Base-by-base conservation (phyloP, 2,797 vertebrate genomes). In the Siniperca scherzeri region DNA sequence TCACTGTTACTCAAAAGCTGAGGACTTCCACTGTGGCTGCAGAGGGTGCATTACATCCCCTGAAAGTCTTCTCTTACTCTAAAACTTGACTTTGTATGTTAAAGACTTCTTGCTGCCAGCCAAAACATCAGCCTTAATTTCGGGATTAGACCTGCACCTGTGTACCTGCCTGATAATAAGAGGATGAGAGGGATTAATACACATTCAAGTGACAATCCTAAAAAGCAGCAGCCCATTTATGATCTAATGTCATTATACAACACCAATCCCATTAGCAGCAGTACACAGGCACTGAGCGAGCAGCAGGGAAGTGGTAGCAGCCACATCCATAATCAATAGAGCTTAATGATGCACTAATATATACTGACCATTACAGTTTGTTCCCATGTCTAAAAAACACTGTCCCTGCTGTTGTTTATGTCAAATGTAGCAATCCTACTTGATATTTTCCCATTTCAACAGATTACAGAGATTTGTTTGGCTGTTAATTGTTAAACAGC, bases 151-250 rank as follows among this genome's bases (percentile, higher is more conserved):
- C 7, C 21, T 72, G 42, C 38, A 56, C 52, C 62, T 85, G 22
- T 74, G 55, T 70, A 48, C 68, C 61, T 68, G 71, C 64, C 64
- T 67, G 60, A 16, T 68, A 52, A 70, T 83, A 77, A 84, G 3
- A 78, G 74, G 76, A 85, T 85, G 33, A 80, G 17, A 38, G 9
- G 71, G 81, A 88, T 90, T 86, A 83, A 74, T 65, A 70, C 9
- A 7, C 62, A 62, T 83, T 66, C 67, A 57, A 65, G n/a, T 71
- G 74, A 72, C 70, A 74, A 70, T 82, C 81, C 85, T 4, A 27
- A 72, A 85, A 85, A 77, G 44, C 62, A 81, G 53, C 53, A 8
- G 13, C 62, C 38, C 21, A 52, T 74, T 72, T 62, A 82, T 78
- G 73, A 67, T 72, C 46, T 61, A 55, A 75, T 55, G 12, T 48